These are phyloP conservation scores for Acrossocheilus fasciatus DNA, from an alignment of 2,797 vertebrate species.

Conservation along the genomic window DNA sequence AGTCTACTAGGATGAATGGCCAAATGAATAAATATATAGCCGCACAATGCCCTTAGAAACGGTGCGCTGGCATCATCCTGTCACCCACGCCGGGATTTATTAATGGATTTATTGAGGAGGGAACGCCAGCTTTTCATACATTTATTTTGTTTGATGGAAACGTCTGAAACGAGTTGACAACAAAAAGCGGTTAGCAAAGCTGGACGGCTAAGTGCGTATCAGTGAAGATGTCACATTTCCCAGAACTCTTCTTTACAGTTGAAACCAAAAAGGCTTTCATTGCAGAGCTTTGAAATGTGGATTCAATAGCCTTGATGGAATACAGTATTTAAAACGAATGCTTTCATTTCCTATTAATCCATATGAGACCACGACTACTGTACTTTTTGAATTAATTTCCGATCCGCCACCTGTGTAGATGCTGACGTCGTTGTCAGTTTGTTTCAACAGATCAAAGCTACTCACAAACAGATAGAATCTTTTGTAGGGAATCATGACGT, in stretches of 20 bases:
- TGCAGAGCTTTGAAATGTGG: slow-evolving; percentile 39
- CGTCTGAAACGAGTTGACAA: slow-evolving; percentile 50
- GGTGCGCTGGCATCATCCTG: slow-evolving; percentile 49
- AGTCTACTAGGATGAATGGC: slow-evolving; percentile 50
- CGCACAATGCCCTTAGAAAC: slow-evolving; percentile 55
- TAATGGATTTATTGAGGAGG: slow-evolving; percentile 55
- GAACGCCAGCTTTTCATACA: slow-evolving; percentile 53
- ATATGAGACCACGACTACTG: slow-evolving; percentile 14
- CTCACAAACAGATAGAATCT: neutral
- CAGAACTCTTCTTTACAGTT: slow-evolving; percentile 45
- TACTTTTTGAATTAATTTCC: slow-evolving; percentile 9
- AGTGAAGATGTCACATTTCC: slow-evolving; percentile 60
- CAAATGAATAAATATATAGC: slow-evolving; percentile 58
- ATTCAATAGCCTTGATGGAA: slow-evolving; percentile 36
- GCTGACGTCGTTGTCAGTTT: neutral
- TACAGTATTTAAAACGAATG: slow-evolving; percentile 29
- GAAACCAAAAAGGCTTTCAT: slow-evolving; percentile 32
- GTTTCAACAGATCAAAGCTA: slow-evolving; percentile 13
- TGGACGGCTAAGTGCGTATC: slow-evolving; percentile 46
- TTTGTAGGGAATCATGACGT: neutral
- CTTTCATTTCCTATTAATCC: slow-evolving; percentile 42
- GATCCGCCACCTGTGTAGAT: slow-evolving; percentile 12
- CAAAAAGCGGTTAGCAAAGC: slow-evolving; percentile 24
- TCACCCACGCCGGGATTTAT: slow-evolving; percentile 57
- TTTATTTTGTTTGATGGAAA: slow-evolving; percentile 59